Conservation (phyloP, 1,140 invertebrate species). For the Procambarus virginalis region DNA sequence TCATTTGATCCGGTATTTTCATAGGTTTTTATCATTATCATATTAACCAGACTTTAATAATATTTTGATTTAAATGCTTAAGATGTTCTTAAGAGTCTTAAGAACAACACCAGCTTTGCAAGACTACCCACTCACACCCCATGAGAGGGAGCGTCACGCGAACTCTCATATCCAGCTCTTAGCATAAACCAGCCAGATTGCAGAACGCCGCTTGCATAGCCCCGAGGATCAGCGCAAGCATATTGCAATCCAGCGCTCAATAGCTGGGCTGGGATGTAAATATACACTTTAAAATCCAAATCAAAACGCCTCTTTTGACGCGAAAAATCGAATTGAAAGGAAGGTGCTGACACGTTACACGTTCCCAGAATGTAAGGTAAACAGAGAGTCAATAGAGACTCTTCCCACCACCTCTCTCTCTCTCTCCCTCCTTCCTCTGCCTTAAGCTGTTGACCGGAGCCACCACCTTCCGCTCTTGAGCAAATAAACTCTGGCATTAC, state of each 20-base stretch:
- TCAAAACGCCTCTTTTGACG: not conserved
- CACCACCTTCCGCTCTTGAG: too few species aligned
- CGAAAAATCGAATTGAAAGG: not conserved
- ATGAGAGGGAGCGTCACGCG: not conserved
- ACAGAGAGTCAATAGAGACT: not conserved
- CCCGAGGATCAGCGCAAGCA: not conserved
- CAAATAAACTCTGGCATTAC: too few species aligned
- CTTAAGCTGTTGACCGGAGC: too few species aligned
- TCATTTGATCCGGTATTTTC: too few species aligned
- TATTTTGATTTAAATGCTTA: too few species aligned
- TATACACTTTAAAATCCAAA: not conserved
- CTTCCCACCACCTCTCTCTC: not conserved
- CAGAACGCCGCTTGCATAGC: not conserved
- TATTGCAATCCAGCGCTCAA: not conserved
- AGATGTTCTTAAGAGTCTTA: not conserved
- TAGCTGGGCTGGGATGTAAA: not conserved
- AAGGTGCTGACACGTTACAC: not conserved
- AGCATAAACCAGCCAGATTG: not conserved
- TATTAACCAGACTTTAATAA: too few species aligned
- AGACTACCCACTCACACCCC: not conserved
- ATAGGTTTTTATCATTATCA: too few species aligned
- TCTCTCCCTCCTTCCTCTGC: too few species aligned
- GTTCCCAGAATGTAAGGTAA: not conserved
- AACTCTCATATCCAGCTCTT: not conserved
- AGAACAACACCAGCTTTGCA: not conserved